Conservation (phyloP, 2,888 invertebrate species). For the Hoplodrina ambigua region DNA sequence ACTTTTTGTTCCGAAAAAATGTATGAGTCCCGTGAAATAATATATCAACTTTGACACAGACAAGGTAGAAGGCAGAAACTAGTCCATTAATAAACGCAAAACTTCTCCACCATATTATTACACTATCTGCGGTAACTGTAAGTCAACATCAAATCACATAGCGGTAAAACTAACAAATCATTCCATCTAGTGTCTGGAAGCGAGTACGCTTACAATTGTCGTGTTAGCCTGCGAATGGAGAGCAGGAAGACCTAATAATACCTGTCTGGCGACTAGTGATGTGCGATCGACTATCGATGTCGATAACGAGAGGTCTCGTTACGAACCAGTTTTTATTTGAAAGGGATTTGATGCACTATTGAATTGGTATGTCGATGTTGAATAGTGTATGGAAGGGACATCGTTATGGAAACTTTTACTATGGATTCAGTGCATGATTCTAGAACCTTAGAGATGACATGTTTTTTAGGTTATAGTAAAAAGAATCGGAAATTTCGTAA, state of each 20-base stretch:
- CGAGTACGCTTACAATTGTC: conserved; percentile 74
- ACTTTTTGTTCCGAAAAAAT: too few relatives aligned
- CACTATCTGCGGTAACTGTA: background rate
- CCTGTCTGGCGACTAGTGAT: conserved; percentile 84
- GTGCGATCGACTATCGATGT: conserved; percentile 67
- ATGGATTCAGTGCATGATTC: too few relatives aligned
- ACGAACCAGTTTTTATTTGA: conserved; percentile 53
- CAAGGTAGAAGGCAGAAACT: too few relatives aligned
- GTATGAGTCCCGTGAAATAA: too few relatives aligned
- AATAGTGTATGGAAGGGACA: background rate
- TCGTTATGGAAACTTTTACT: too few relatives aligned
- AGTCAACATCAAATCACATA: conserved; percentile 56
- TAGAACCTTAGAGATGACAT: too few relatives aligned
- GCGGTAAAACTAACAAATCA: conserved; percentile 62
- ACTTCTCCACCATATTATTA: too few relatives aligned
- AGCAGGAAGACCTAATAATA: conserved; percentile 89
- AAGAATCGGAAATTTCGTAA: too few relatives aligned
- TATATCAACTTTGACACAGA: too few relatives aligned
- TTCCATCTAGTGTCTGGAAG: conserved; percentile 62
- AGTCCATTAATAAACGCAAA: too few relatives aligned
- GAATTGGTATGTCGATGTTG: conserved; percentile 27
- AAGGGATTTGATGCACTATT: background rate
- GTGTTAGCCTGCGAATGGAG: conserved; percentile 81
- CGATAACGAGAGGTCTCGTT: conserved; percentile 69
- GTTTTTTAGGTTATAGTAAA: too few relatives aligned